These are phyloP conservation scores for Syngnathoides biaculeatus DNA, from an alignment of 2,113 vertebrate genomes.

Conservation along the genomic window DNA sequence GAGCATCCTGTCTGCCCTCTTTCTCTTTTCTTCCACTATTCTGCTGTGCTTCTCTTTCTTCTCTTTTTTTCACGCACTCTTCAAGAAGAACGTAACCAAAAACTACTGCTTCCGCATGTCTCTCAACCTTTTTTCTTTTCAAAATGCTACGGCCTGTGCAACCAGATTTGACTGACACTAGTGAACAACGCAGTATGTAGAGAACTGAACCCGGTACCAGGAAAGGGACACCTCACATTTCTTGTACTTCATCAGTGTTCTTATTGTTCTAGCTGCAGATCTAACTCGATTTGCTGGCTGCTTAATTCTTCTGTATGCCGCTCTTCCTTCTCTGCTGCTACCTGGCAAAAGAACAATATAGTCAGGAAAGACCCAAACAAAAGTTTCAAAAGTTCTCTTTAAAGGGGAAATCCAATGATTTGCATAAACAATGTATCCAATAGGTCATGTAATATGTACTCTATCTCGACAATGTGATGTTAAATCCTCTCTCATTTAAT, in stretches of 20 bases:
- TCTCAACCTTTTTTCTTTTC: slow-evolving; percentile 69
- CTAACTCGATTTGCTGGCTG: slow-evolving; percentile 29
- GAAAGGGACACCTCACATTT: background rate
- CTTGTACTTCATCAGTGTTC: background rate
- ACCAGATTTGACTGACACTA: slow-evolving; percentile 60
- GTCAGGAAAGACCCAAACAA: background rate
- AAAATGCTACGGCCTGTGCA: slow-evolving; percentile 83
- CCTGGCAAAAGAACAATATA: background rate
- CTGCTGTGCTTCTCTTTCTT: slow-evolving; percentile 84
- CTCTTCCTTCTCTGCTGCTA: slow-evolving; percentile 30
- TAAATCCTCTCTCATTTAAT: too few relatives aligned
- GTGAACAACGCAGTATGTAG: slow-evolving; percentile 69
- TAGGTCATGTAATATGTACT: too few relatives aligned
- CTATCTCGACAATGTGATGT: too few relatives aligned
- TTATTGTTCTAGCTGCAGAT: background rate
- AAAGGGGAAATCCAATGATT: too few relatives aligned
- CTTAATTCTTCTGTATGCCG: slow-evolving; percentile 23
- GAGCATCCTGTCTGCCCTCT: slow-evolving; percentile 77
- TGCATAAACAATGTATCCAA: too few relatives aligned
- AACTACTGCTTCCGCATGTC: slow-evolving; percentile 84
- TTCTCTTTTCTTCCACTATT: slow-evolving; percentile 81
- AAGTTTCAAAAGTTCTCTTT: background rate
- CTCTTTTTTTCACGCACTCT: slow-evolving; percentile 67
- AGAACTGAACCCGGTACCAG: slow-evolving; percentile 77
- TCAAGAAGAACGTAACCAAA: slow-evolving; percentile 69